phyloP scores from a whole-genome alignment of 2,797 vertebrate species.

The Australoheros facetus region DNA sequence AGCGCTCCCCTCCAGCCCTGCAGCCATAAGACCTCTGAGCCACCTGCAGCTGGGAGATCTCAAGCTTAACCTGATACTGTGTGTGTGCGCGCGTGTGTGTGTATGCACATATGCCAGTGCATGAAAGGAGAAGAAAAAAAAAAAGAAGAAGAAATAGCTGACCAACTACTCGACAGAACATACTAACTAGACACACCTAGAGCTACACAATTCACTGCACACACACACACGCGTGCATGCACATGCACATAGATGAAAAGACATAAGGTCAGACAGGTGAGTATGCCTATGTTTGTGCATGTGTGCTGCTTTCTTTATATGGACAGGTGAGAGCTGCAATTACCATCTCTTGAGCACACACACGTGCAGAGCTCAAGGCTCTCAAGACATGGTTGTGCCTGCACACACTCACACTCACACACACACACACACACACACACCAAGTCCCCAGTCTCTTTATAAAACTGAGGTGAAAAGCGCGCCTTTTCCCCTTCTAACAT shows the following conservation, averaged over 20 bases:
- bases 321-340: constrained; percentile 38
- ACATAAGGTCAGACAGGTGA: constrained; percentile 27
- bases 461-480: too few relatives aligned
- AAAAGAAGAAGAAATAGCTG: background rate
- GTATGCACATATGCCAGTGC: background rate
- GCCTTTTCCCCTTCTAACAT: too few relatives aligned
- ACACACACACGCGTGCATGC: background rate
- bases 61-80: constrained; percentile 29
- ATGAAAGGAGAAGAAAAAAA: too few relatives aligned
- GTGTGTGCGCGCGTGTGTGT: background rate
- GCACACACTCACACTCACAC: background rate
- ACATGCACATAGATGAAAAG: background rate
- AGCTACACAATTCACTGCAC: constrained; percentile 11
- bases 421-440: background rate
- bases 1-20: constrained; percentile 51
- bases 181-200: constrained; percentile 3
- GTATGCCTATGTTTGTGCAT: background rate
- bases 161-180: constrained; percentile 38
- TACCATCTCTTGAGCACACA: background rate
- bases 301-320: constrained; percentile 8
- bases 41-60: constrained; percentile 60
- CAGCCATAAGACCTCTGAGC: constrained; percentile 56
- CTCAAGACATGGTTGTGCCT: too few relatives aligned
- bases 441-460: too few relatives aligned
- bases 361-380: background rate